Conservation (phyloP, 2,113 vertebrate genomes). For the Shinisaurus crocodilurus region DNA sequence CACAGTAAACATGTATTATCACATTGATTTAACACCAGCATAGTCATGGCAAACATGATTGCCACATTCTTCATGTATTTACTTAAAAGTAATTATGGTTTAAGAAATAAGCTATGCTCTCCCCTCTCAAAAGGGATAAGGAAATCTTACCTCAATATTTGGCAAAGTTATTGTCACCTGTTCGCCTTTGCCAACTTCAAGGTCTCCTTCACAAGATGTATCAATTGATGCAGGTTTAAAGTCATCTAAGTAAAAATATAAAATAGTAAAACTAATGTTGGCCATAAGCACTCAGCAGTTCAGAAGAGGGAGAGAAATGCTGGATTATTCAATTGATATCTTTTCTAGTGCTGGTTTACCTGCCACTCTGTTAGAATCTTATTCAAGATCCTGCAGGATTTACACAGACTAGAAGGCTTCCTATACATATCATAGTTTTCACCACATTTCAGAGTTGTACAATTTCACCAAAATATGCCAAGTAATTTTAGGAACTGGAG, state of each 20-base stretch:
- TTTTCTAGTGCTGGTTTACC: neutral
- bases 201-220: constrained; percentile 92
- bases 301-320: neutral
- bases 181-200: constrained; percentile 97
- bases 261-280: constrained; percentile 42
- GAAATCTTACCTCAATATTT: constrained; percentile 90
- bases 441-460: neutral
- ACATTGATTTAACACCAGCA: neutral
- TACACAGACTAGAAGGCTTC: constrained; percentile 18
- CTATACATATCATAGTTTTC: neutral
- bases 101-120: neutral
- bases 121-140: neutral
- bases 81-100: neutral
- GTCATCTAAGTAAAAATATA: constrained; percentile 89
- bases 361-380: neutral
- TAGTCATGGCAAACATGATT: neutral
- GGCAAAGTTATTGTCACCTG: constrained; percentile 97
- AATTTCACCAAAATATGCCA: constrained; percentile 22
- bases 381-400: neutral
- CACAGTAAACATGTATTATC: neutral
- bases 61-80: neutral
- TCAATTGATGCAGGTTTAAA: constrained; percentile 99
- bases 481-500: neutral
- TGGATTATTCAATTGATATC: constrained; percentile 4
- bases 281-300: neutral